Conservation (phyloP, 2,113 vertebrate species). For the Cochlearius cochlearius region DNA sequence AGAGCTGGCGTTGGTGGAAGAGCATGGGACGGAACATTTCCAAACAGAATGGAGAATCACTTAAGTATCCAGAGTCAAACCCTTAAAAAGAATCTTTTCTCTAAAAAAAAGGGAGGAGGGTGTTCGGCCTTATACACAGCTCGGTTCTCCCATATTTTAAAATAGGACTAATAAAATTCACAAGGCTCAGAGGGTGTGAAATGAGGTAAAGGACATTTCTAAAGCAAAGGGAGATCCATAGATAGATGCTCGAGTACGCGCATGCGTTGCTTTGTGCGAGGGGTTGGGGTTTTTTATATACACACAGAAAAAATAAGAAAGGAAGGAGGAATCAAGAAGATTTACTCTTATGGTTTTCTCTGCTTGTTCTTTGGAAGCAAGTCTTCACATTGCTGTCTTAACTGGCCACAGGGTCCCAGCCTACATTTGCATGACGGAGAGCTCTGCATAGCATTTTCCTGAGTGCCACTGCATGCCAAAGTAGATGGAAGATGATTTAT, state of each 20-base stretch:
- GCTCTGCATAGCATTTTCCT: background rate
- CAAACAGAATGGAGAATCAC: background rate
- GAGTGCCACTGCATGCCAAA: background rate
- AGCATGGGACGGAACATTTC: background rate
- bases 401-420: background rate
- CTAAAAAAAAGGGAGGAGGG: background rate
- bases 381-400: background rate
- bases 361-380: background rate
- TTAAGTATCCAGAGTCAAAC: background rate
- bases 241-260: background rate
- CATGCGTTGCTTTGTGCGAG: fast-evolving
- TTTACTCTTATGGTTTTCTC: background rate
- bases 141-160: background rate
- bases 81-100: background rate
- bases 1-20: background rate
- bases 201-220: background rate
- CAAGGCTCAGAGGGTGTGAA: background rate
- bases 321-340: background rate
- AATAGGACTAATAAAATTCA: background rate
- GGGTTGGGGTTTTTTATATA: background rate
- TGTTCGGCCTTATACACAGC: background rate
- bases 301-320: background rate
- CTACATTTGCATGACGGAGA: background rate
- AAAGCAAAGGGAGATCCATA: background rate
- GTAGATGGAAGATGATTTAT: slow-evolving; percentile 37